Evolutionary conservation across 2,113 vertebrate genomes (phyloP).

Genomic region (Ammodytes marinus): DNA sequence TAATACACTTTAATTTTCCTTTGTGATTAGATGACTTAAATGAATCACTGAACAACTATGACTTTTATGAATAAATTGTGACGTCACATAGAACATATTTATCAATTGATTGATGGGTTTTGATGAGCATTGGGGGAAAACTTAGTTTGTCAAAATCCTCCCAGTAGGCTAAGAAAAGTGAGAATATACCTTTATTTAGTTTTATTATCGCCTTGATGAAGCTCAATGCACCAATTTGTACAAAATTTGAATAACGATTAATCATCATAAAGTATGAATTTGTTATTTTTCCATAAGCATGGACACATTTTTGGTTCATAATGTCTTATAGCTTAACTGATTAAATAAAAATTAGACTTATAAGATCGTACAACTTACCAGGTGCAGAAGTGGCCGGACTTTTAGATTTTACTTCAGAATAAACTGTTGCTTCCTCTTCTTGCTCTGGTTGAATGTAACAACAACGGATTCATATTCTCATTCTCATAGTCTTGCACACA

Average conservation of each 20-base stretch:
- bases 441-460: background rate
- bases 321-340: background rate
- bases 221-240: background rate
- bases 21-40: background rate
- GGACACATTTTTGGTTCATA: too few relatives aligned
- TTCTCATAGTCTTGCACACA: too few relatives aligned
- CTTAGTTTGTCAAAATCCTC: background rate
- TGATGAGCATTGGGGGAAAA: background rate
- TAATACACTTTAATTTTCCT: too few relatives aligned
- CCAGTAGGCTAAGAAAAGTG: background rate
- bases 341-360: background rate
- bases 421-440: background rate
- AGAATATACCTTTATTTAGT: background rate
- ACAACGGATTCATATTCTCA: background rate
- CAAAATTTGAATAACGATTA: background rate
- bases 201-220: background rate
- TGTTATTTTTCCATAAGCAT: background rate
- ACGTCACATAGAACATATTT: background rate
- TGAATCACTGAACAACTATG: background rate
- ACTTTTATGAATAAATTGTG: background rate
- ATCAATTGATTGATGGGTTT: background rate
- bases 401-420: conserved; percentile 13
- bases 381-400: rapidly evolving
- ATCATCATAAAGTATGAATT: background rate
- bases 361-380: background rate